Base-by-base conservation (phyloP, 1,140 invertebrate genomes). In the Drosophila subpulchrella region DNA sequence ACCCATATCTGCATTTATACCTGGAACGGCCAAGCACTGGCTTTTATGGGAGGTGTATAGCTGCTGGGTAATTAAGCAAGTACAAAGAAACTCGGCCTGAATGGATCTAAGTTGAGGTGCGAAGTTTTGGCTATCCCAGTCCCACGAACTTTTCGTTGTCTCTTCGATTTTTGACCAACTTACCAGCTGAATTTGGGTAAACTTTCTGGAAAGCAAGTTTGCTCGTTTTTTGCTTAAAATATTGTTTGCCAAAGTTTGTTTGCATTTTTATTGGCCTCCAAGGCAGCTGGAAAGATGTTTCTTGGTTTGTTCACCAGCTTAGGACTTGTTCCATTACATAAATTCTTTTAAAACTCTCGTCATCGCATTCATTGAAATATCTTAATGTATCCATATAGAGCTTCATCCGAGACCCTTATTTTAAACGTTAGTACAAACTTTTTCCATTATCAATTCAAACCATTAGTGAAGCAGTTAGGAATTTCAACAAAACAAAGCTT, bases 381-480 rank as follows among this genome's bases (percentile, higher is more conserved):
- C 2, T 34, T 11, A 15, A 50, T 13, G 2, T 15, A 27, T 15
- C 8, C 15, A 10, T 44, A 3, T 8, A 44, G 7, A 6, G 2
- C 15, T 10, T 3, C 7, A 8, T 44, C 8, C 41, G 8, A 17
- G 8, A 7, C 6, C n/a, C 15, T 4, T 10, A 17, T 46, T 24
- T 12, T 24, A 59, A 27, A 48, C 15, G 30, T n/a, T 6, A 17
- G 10, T 5, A 41, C 36, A 41, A 38, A 56, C 12, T 32, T 55
- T 66, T 66, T n/a, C 63, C 63, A 66, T 61, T 66, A 61, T 27
- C 13, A 38, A 27, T 36, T 12, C 24, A 38, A 46, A 17, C 46
- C 15, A 20, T 30, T 32, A 11, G 7, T 30, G 36, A 65, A 15
- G 3, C 32, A 48, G 42, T 38, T 20, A 12, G 17, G 12, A 17